Evolutionary conservation across 2,113 vertebrate species (phyloP).

Genomic region (Pedionomus torquatus): DNA sequence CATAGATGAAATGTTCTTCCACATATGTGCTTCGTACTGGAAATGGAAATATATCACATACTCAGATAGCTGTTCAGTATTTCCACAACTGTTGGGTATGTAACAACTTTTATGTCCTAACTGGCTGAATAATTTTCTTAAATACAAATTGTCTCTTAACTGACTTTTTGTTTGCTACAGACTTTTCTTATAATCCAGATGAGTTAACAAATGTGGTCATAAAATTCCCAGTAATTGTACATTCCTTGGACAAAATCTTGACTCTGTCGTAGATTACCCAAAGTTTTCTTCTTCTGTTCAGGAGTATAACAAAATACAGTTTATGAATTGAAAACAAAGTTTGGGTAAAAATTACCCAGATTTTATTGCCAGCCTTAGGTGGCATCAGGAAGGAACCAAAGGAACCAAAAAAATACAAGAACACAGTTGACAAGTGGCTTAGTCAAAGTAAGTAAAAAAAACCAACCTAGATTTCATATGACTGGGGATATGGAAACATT

Average conservation of each 20-base stretch:
- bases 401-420: conserved; percentile 75
- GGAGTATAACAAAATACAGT: conserved; percentile 87
- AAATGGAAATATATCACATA: conserved; percentile 92
- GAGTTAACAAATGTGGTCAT: conserved; percentile 86
- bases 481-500: background rate
- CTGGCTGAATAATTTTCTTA: background rate
- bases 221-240: conserved; percentile 75
- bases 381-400: conserved; percentile 93
- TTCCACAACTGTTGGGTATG: conserved; percentile 91
- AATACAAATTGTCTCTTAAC: background rate
- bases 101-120: background rate
- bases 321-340: conserved; percentile 83
- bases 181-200: conserved; percentile 84
- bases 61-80: conserved; percentile 82
- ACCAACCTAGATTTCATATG: background rate
- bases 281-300: conserved; percentile 84
- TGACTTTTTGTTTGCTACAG: conserved; percentile 71
- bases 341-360: conserved; percentile 85
- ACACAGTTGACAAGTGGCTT: conserved; percentile 85
- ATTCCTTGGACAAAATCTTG: conserved; percentile 83
- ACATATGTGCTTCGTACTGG: conserved; percentile 89
- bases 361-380: conserved; percentile 88
- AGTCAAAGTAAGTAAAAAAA: background rate
- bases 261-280: conserved; percentile 85
- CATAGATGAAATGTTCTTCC: conserved; percentile 94